These are phyloP conservation scores for Siniperca scherzeri DNA, from an alignment of 2,797 vertebrate genomes.

Conservation along the genomic window DNA sequence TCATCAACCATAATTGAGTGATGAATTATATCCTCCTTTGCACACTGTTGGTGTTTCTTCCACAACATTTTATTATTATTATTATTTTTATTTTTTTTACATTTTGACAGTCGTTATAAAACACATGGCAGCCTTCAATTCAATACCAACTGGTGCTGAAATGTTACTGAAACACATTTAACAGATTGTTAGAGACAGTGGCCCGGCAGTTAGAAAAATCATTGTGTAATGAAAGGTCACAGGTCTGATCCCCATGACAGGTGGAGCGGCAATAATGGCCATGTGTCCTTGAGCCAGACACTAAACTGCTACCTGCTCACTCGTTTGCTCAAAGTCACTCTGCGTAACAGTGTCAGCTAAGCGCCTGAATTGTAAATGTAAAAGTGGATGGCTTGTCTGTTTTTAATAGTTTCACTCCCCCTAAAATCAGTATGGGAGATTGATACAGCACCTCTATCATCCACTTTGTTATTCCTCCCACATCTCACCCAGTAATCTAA, in stretches of 20 bases:
- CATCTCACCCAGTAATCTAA: conserved; percentile 64
- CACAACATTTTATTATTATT: conserved; percentile 13
- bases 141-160: conserved; percentile 30
- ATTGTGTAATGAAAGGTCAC: conserved; percentile 42
- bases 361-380: conserved; percentile 38
- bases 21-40: conserved; percentile 49
- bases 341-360: conserved; percentile 26
- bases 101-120: conserved; percentile 36
- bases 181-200: conserved; percentile 22
- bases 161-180: conserved; percentile 39
- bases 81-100: background rate
- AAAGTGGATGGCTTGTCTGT: conserved; percentile 39
- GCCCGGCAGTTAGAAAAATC: background rate
- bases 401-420: conserved; percentile 41
- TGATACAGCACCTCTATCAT: conserved; percentile 44
- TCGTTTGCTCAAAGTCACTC: conserved; percentile 36
- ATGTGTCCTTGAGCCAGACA: conserved; percentile 52
- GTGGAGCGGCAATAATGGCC: background rate
- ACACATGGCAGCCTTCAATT: conserved; percentile 36
- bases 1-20: conserved; percentile 58
- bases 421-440: conserved; percentile 38
- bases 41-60: conserved; percentile 40
- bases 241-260: conserved; percentile 36
- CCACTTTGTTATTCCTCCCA: conserved; percentile 66
- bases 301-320: conserved; percentile 38